Conservation (phyloP, 2,888 invertebrate genomes). For the Chrysolina haemoptera region DNA sequence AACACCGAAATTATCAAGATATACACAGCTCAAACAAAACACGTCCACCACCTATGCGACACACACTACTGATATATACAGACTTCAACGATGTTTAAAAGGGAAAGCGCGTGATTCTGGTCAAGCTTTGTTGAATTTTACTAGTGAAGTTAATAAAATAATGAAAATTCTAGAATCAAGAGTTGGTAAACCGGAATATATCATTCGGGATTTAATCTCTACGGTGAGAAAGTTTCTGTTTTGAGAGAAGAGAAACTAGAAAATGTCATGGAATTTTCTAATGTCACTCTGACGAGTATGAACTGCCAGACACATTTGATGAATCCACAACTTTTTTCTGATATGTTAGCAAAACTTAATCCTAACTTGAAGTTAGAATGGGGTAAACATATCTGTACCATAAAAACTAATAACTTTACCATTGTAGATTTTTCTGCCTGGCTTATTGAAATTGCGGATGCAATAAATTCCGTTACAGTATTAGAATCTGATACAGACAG, state of each 20-base stretch:
- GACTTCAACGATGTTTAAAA: background rate
- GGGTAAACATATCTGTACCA: background rate
- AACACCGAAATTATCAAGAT: too few species aligned
- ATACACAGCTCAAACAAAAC: too few species aligned
- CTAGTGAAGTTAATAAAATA: background rate
- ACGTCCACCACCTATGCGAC: too few species aligned
- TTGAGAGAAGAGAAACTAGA: background rate
- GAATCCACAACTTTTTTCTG: background rate
- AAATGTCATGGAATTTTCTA: slow-evolving; percentile 6
- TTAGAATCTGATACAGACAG: background rate
- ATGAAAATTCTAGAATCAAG: background rate
- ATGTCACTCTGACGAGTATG: background rate
- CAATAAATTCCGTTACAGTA: background rate
- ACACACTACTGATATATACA: background rate
- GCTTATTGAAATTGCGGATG: background rate
- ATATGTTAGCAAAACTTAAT: slow-evolving; percentile 1
- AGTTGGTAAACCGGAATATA: background rate
- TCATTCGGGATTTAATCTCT: background rate
- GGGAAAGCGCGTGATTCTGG: background rate
- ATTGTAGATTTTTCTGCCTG: background rate
- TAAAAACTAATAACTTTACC: background rate
- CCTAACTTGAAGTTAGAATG: slow-evolving; percentile 13
- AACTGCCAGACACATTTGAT: background rate
- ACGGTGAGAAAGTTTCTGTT: background rate
- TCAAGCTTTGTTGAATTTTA: background rate